Evolutionary conservation across 2,113 vertebrate species (phyloP).

Genomic region (Irena cyanogastra): DNA sequence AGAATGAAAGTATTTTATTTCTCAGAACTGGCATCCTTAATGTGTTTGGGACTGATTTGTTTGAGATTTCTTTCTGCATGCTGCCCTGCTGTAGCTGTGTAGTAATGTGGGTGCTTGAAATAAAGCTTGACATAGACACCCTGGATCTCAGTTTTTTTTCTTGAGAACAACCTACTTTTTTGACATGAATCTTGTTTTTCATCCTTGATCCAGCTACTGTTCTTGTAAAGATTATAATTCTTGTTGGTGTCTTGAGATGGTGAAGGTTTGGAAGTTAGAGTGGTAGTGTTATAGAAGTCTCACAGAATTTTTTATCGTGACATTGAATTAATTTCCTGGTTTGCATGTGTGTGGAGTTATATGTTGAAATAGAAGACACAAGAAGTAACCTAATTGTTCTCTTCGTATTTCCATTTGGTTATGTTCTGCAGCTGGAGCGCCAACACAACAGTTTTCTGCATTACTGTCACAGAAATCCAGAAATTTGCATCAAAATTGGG

Average conservation of each 20-base stretch:
- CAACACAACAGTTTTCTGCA: rapidly evolving
- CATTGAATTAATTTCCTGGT: neutral
- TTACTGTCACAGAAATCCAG: neutral
- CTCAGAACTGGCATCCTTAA: neutral
- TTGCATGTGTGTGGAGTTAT: neutral
- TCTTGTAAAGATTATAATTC: neutral
- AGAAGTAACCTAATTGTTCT: neutral
- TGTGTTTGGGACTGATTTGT: neutral
- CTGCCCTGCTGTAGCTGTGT: neutral
- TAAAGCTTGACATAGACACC: neutral
- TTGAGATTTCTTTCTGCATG: neutral
- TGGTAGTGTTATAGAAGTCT: neutral
- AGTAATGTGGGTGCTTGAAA: neutral
- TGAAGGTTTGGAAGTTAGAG: neutral
- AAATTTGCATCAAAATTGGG: neutral
- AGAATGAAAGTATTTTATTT: neutral
- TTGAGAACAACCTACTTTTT: neutral
- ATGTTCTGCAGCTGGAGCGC: neutral
- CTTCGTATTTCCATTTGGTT: neutral
- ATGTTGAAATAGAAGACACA: neutral
- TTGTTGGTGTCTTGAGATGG: neutral
- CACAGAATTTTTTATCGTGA: neutral
- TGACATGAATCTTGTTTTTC: neutral
- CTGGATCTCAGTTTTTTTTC: no score
- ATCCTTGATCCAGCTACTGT: neutral